Conservation (phyloP, 2,113 vertebrate species). For the Tachysurus vachellii region DNA sequence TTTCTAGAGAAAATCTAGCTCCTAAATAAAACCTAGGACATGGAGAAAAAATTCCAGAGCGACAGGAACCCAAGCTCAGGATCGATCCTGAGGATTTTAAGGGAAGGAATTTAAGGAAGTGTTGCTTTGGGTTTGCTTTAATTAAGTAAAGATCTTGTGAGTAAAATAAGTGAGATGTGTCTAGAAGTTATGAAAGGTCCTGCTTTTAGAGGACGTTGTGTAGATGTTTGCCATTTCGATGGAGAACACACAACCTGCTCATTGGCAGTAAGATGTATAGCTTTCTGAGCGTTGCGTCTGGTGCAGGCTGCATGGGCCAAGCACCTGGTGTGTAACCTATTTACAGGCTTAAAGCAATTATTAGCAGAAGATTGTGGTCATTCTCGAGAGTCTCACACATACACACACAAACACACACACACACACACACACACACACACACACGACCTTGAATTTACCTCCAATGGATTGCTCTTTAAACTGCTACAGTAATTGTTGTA, state of each 20-base stretch:
- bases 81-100: too few relatives aligned
- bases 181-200: background rate
- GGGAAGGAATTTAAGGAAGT: background rate
- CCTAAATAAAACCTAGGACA: background rate
- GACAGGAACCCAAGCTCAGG: background rate
- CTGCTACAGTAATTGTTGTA: background rate
- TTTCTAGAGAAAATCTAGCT: background rate
- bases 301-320: background rate
- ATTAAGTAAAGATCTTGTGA: too few relatives aligned
- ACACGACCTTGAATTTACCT: slow-evolving; percentile 4
- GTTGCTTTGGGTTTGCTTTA: background rate
- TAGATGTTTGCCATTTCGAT: background rate
- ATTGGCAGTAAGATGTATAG: slow-evolving; percentile 9
- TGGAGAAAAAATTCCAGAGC: background rate
- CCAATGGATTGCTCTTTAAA: background rate
- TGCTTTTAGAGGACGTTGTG: background rate
- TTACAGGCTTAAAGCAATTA: slow-evolving; percentile 19
- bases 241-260: background rate
- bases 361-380: background rate
- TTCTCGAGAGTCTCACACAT: background rate
- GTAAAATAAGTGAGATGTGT: background rate
- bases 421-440: slow-evolving; percentile 20
- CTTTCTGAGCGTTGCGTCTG: background rate
- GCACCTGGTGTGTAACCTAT: slow-evolving; percentile 24
- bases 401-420: slow-evolving; percentile 12